These are phyloP conservation scores for Enteromius viviparus DNA, from an alignment of 2,797 vertebrate species.

Conservation along the genomic window DNA sequence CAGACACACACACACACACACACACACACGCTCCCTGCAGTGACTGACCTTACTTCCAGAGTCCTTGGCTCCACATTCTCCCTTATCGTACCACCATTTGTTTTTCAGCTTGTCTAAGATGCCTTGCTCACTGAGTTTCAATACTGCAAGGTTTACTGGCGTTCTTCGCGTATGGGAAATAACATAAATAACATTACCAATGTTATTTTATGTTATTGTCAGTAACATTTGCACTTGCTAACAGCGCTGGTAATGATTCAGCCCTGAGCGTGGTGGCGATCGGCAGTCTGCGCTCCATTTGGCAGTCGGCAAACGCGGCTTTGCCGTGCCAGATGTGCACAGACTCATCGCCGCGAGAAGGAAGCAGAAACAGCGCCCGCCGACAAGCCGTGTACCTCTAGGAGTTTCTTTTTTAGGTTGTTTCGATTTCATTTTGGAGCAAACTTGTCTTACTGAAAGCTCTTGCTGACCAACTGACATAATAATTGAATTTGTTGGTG, in stretches of 20 bases:
- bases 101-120: constrained; percentile 99
- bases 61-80: constrained; percentile 95
- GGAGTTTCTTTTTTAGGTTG: constrained; percentile 3
- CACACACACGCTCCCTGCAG: constrained; percentile 88
- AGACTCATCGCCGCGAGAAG: constrained; percentile 90
- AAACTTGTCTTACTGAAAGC: background rate
- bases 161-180: constrained; percentile 99
- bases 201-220: constrained; percentile 99
- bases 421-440: background rate
- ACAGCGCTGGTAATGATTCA: constrained; percentile 54
- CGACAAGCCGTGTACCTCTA: constrained; percentile 22
- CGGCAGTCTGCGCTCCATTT: constrained; percentile 87
- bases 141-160: constrained; percentile 99
- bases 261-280: constrained; percentile 76
- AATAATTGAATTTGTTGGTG: background rate
- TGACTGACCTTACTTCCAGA: constrained; percentile 95
- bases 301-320: constrained; percentile 84
- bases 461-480: background rate
- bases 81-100: constrained; percentile 99
- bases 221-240: constrained; percentile 63
- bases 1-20: constrained; percentile 21
- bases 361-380: constrained; percentile 80
- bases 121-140: constrained; percentile 99
- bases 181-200: constrained; percentile 99
- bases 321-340: constrained; percentile 94